phyloP scores from a whole-genome alignment of 2,888 invertebrate genomes.

The Lissocephala sabroskyi region DNA sequence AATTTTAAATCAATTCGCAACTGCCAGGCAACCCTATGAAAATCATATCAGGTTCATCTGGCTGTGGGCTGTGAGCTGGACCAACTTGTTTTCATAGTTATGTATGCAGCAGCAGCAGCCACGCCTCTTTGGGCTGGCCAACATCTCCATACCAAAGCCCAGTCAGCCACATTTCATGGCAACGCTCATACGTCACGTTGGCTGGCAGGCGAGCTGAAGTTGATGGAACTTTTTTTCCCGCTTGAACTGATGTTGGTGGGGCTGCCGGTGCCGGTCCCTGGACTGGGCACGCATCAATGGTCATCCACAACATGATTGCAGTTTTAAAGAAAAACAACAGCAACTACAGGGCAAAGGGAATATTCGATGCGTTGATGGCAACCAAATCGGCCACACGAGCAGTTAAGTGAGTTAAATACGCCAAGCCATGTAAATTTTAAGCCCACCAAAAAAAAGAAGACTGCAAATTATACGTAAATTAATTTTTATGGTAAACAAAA shows the following conservation, averaged over 20 bases:
- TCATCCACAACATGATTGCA: conserved; percentile 13
- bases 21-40: too few species aligned
- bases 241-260: background rate
- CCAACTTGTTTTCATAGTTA: background rate
- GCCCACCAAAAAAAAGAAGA: background rate
- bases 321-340: conserved; percentile 2
- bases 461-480: background rate
- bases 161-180: conserved; percentile 8
- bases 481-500: too few species aligned
- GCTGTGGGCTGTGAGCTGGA: too few species aligned
- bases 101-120: conserved; percentile 16
- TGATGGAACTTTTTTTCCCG: too few species aligned
- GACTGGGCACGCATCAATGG: background rate
- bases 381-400: background rate
- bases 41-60: too few species aligned
- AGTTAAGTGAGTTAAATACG: background rate
- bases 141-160: background rate
- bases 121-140: conserved; percentile 2
- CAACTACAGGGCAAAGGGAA: conserved; percentile 12
- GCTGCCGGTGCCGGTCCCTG: background rate
- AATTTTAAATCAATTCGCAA: too few species aligned
- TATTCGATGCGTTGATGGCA: too few species aligned
- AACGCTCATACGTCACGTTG: conserved; percentile 19
- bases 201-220: background rate
- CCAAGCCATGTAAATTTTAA: background rate